Percentiles rank a stretch among this genome's conserved stretches.
phyloP scores from a whole-genome alignment of 2,113 vertebrate species.

The Pica pica region DNA sequence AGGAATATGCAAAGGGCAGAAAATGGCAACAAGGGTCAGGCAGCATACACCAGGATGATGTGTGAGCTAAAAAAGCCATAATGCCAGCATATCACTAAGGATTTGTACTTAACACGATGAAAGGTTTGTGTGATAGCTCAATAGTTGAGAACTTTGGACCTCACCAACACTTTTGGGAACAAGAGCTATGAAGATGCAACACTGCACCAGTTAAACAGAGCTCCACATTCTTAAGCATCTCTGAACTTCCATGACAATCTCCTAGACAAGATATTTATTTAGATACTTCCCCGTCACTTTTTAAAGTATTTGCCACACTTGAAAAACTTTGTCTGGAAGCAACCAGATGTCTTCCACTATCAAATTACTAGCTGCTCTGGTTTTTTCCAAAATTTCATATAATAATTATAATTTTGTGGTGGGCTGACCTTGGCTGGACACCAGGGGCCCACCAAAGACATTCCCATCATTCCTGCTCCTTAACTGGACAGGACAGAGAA shows the following conservation, averaged over 20 bases:
- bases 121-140: neutral
- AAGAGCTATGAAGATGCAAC: neutral
- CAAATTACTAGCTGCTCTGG: neutral
- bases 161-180: neutral
- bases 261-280: neutral
- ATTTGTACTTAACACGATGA: neutral
- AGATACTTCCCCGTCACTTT: neutral
- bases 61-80: neutral
- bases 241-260: neutral
- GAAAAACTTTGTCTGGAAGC: neutral
- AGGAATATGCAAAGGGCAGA: neutral
- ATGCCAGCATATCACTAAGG: neutral
- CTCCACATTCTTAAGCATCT: neutral
- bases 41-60: accelerated
- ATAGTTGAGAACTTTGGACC: neutral
- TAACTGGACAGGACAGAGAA: neutral
- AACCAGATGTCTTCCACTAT: neutral
- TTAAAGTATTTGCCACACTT: neutral
- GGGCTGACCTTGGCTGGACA: neutral
- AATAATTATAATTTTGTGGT: neutral
- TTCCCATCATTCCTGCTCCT: neutral
- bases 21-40: neutral
- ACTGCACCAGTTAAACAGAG: neutral
- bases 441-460: neutral
- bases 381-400: neutral